phyloP scores from a whole-genome alignment of 2,888 invertebrate genomes.

The Tineola bisselliella region DNA sequence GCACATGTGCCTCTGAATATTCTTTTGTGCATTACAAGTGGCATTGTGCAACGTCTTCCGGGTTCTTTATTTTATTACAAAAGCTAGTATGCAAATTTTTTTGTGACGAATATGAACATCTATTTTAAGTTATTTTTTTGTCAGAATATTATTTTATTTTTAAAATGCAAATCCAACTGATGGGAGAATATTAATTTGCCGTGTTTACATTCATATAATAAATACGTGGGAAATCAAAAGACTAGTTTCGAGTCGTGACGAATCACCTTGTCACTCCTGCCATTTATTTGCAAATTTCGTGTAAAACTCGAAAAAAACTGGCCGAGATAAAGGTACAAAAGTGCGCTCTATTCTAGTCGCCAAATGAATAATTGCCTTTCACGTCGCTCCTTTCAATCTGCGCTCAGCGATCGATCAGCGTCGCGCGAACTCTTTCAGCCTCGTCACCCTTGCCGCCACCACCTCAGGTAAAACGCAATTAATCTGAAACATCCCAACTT shows the following conservation, averaged over 20 bases:
- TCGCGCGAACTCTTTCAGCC: constrained; percentile 64
- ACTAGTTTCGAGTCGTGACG: constrained; percentile 35
- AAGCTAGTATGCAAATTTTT: constrained; percentile 53
- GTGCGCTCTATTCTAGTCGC: constrained; percentile 65
- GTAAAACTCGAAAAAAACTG: constrained; percentile 58
- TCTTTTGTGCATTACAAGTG: constrained; percentile 27
- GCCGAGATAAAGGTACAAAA: constrained; percentile 64
- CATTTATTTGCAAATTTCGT: constrained; percentile 67
- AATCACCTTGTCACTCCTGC: constrained; percentile 60
- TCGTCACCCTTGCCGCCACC: constrained; percentile 56
- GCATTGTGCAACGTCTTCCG: constrained; percentile 59
- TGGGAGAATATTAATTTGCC: not conserved
- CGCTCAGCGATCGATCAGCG: constrained; percentile 62
- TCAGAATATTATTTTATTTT: not conserved
- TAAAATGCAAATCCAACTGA: not conserved
- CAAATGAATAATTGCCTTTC: constrained; percentile 68
- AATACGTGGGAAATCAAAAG: not conserved
- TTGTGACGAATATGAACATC: constrained; percentile 20
- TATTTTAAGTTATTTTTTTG: not conserved
- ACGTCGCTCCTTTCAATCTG: constrained; percentile 66
- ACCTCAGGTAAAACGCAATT: constrained; percentile 64
- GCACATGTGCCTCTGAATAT: constrained; percentile 51
- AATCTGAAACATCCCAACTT: constrained; percentile 68
- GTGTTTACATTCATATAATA: not conserved
- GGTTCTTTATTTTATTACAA: constrained; percentile 35